Percentiles rank a stretch among this genome's conserved stretches.
Conservation (phyloP, 2,113 vertebrate genomes). For the Austrofundulus limnaeus region DNA sequence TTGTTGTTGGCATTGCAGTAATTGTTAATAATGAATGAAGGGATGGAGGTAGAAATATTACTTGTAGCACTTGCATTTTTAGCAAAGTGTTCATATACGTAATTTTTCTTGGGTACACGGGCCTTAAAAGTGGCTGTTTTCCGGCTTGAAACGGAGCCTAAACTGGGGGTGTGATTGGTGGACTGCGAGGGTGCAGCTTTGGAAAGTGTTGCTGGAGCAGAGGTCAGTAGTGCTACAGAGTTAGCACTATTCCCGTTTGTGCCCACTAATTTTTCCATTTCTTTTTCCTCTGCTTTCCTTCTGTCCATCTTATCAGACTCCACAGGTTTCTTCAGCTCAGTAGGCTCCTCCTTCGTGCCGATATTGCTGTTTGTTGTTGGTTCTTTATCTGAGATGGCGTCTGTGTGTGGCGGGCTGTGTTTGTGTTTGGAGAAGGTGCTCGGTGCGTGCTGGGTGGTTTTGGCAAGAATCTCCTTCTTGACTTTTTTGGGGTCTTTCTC, state of each 20-base stretch:
- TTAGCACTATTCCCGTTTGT: conserved; percentile 51
- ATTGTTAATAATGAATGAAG: conserved; percentile 56
- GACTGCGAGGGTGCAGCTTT: conserved; percentile 42
- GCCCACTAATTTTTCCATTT: conserved; percentile 60
- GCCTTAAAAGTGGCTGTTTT: conserved; percentile 93
- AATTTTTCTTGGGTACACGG: conserved; percentile 89
- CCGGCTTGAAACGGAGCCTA: conserved; percentile 79
- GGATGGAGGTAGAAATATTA: conserved; percentile 63
- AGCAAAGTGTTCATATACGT: conserved; percentile 83
- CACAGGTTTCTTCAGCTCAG: conserved; percentile 67
- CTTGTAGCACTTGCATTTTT: conserved; percentile 52
- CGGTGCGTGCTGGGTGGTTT: conserved; percentile 60
- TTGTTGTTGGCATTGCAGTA: conserved; percentile 60
- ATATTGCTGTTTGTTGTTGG: conserved; percentile 56
- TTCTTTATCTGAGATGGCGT: conserved; percentile 53
- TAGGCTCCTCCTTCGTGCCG: conserved; percentile 62
- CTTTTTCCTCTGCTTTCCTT: conserved; percentile 55
- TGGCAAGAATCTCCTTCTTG: conserved; percentile 66
- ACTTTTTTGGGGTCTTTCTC: conserved; percentile 71
- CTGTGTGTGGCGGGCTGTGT: conserved; percentile 53
- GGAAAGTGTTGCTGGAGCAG: conserved; percentile 44
- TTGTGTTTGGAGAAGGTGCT: conserved; percentile 57
- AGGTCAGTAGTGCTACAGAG: conserved; percentile 56
- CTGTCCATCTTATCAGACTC: conserved; percentile 57
- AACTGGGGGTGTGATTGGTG: conserved; percentile 69